Base-by-base conservation (phyloP, 1,140 invertebrate genomes). In the Lepidurus couesii region DNA sequence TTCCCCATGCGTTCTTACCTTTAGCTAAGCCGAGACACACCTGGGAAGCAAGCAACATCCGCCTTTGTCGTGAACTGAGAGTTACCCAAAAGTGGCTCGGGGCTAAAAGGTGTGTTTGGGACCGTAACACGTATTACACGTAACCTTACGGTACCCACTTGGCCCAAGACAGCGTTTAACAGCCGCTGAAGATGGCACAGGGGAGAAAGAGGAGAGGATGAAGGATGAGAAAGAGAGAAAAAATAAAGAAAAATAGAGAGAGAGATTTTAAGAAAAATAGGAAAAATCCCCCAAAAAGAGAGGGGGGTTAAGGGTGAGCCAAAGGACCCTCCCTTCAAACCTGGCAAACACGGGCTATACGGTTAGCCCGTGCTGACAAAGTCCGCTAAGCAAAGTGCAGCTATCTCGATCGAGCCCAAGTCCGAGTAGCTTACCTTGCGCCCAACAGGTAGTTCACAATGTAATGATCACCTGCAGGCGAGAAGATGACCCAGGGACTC, bases 391-490 rank as follows among this genome's bases (percentile, higher is more conserved):
- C 45, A 47, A 47, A 47, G 45, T 47, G 10, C 53, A 21, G 53
- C 53, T 16, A 65, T 65, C 53, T 65, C 53, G 53, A 65, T 65
- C 53, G 53, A 34, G 34, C 4, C 34, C 34, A 4, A 34, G 34
- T 34, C 34, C 34, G 34, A 65, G 53, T 65, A 13, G 53, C 53
- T 65, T 65, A 65, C 53, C 53, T 65, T 65, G 53, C 53, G 21
- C 53, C 53, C 53, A 65, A 65, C 53, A 65, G 53, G 53, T 65
- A 65, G 53, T 65, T 65, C 53, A 65, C 53, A 65, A 34, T 21
- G 53, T 65, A 65, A 65, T 65, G 53, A 65, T 65, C 21, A 65
- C 53, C 53, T 65, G 53, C 53, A 65, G 53, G 53, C 53, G 53
- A 21, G 53, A 65, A 65, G 53, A 65, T 65, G 53, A 65, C 53